phyloP scores from a whole-genome alignment of 1,140 invertebrate species.

The Bemisia tabaci region DNA sequence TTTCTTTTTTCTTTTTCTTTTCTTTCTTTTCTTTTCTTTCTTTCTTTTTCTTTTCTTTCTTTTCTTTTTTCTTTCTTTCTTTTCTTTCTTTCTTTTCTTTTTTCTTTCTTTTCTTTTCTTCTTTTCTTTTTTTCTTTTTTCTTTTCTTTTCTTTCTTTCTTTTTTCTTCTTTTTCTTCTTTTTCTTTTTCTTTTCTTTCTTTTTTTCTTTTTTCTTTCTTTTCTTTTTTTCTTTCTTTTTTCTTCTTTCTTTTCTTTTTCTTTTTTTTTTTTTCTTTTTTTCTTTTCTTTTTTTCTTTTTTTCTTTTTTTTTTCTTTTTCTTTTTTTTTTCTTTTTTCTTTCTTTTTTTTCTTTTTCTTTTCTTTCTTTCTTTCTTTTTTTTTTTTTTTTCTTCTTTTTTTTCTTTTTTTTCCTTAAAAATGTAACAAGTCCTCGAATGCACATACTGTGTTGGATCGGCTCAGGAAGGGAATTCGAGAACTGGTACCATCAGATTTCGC shows the following conservation, averaged over 20 bases:
- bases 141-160: background rate
- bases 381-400: no score
- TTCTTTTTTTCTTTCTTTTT: background rate
- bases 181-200: background rate
- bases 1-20: background rate
- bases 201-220: background rate
- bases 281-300: background rate
- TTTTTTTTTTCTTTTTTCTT: background rate
- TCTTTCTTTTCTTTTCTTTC: background rate
- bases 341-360: conserved; percentile 22
- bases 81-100: background rate
- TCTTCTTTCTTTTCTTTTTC: background rate
- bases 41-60: background rate
- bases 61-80: background rate
- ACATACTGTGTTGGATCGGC: no score
- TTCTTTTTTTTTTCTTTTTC: background rate
- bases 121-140: background rate
- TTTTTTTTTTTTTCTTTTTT: background rate
- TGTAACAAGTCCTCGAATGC: no score
- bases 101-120: background rate
- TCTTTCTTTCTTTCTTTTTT: no score
- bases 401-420: no score
- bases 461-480: no score
- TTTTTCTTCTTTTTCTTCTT: background rate
- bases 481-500: no score